Percentiles rank a stretch among this genome's conserved stretches.
Evolutionary conservation across 2,113 vertebrate species (phyloP).

Genomic region (Piaya cayana): DNA sequence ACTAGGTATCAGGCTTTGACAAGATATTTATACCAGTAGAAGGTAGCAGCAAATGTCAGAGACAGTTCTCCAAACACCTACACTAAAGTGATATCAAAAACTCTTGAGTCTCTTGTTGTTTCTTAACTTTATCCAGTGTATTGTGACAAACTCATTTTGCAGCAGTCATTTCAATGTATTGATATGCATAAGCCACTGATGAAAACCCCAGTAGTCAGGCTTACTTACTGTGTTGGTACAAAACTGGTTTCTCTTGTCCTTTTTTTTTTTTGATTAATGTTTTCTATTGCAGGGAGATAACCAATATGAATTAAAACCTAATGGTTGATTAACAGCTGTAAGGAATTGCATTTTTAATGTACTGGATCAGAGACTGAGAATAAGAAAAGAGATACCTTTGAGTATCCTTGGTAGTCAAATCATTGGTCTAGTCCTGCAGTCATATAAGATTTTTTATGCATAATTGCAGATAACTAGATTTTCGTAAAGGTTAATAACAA

Average conservation of each 20-base stretch:
- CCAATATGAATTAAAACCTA: not conserved
- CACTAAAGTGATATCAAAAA: not conserved
- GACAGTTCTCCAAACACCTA: not conserved
- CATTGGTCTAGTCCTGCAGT: not conserved
- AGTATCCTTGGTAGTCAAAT: not conserved
- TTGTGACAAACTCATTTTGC: not conserved
- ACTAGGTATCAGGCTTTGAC: not conserved
- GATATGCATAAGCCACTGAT: not conserved
- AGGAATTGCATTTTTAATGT: not conserved
- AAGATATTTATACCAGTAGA: not conserved
- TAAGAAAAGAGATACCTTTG: not conserved
- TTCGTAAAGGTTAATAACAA: not conserved
- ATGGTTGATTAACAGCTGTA: not conserved
- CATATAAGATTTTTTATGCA: not conserved
- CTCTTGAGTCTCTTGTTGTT: not conserved
- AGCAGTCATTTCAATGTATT: not conserved
- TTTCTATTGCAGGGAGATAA: not conserved
- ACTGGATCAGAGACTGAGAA: not conserved
- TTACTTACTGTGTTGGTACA: not conserved
- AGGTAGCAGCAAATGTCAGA: not conserved
- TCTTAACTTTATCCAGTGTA: not conserved
- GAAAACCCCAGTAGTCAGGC: not conserved
- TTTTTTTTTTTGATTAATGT: not conserved
- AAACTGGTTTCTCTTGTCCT: not conserved
- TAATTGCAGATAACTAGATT: not conserved